A percentile compares a stretch with the other conserved stretches of the same genome.
These are phyloP conservation scores for Melitaea cinxia DNA, from an alignment of 1,140 invertebrate genomes.

Conservation along the genomic window DNA sequence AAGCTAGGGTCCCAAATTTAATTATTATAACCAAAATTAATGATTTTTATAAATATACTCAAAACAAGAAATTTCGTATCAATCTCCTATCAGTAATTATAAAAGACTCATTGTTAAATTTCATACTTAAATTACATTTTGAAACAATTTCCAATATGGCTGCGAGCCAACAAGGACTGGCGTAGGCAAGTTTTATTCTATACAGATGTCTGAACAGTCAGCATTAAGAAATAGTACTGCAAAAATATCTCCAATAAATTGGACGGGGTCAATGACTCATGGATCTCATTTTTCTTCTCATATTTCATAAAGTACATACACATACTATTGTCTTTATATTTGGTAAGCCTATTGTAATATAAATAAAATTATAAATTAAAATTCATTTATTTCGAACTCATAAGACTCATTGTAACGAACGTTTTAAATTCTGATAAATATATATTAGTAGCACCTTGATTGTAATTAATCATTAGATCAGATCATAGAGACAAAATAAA, in stretches of 20 bases:
- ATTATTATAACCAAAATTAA: too few species aligned
- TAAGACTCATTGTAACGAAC: too few species aligned
- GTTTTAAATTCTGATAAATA: too few species aligned
- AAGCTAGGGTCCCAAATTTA: too few species aligned
- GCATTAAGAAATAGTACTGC: neutral
- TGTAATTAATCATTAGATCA: too few species aligned
- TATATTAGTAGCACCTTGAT: too few species aligned
- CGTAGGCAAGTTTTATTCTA: neutral
- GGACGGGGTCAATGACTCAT: neutral
- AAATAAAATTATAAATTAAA: too few species aligned
- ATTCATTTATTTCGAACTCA: too few species aligned
- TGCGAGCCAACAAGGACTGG: slow-evolving; percentile 13
- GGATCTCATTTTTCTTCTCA: too few species aligned
- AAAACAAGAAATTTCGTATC: neutral
- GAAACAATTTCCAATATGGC: neutral
- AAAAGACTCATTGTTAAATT: neutral
- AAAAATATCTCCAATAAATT: neutral
- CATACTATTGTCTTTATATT: too few species aligned
- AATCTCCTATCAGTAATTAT: neutral
- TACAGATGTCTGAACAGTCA: slow-evolving; percentile 5
- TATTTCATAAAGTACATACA: neutral
- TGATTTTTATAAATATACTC: neutral
- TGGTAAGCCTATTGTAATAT: too few species aligned
- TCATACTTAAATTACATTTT: neutral
- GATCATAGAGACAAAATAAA: too few species aligned